Base-by-base conservation (phyloP, 2,888 invertebrate species). In the Oeneis ivallda region DNA sequence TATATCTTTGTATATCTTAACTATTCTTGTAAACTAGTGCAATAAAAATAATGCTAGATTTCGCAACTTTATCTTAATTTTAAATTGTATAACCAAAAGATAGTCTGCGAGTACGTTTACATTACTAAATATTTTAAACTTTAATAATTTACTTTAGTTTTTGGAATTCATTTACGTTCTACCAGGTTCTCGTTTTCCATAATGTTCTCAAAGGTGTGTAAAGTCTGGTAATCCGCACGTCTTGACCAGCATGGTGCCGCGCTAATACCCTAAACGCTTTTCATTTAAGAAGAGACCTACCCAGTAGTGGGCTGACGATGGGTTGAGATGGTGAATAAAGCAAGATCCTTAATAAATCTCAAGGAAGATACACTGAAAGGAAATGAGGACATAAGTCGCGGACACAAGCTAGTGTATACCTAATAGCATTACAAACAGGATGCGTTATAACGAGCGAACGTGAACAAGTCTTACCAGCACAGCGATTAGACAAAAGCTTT, bases 401-500 rank as follows among this genome's bases (percentile, higher is more conserved):
- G 19, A 4, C 19, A n/a, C 8, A 11, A 6, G 10, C 61, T 61
- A 41, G 61, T 52, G 7, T 43, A 26, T 17, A 8, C n/a, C n/a
- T n/a, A n/a, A n/a, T n/a, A n/a, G n/a, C n/a, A n/a, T n/a, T n/a
- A 32, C 1, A 67, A 73, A 65, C 72, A 72, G 68, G 69, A 71
- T 67, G 61, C 66, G 58, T 62, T 69, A 59, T 65, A 68, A 60
- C 64, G 61, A 69, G 45, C 13, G 65, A 60, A 69, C 74, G 74
- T 75, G 74, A 71, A 73, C 74, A 71, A 84, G 84, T 58, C 66
- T 34, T 63, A 80, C 78, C 80, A 83, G 83, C 89, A 78, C 80
- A 83, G 83, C 89, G 90, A 90, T 91, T 90, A 91, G 87, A 91
- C 90, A 89, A 91, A 89, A 79, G 83, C 85, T 85, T 61, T 90